Evolutionary conservation across 1,140 invertebrate species (phyloP), one percentile per base, ranked within the genome.

Genomic region (Hyles vespertilio): DNA sequence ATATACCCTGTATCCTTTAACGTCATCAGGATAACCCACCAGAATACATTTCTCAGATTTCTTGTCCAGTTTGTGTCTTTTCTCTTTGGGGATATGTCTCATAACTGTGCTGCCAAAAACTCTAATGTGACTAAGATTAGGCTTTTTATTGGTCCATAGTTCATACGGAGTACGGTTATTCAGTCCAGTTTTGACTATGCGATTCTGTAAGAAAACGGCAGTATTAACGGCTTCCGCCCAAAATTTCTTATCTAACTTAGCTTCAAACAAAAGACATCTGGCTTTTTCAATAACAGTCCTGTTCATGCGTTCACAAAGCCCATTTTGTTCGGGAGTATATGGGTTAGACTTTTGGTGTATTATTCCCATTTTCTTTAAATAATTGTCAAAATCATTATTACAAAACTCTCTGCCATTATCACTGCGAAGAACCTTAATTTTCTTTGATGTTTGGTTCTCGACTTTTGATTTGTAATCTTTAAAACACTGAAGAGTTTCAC

Each of bases 401-500:
- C 67, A 32, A 59, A 69, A 90, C 70, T 90, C 86, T 33, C 22
- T 66, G 43, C 86, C 89, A 67, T 89, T 88, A 50, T 87, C 82
- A 11, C 63, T 74, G 52, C 72, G 51, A 33, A 88, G 10, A 7
- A 54, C 57, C 66, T 84, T 83, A 11, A 87, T 66, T 45, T 70
- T 73, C 3, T 63, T 3, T 2, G 55, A 46, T 34, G 59, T 67
- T 63, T 81, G 63, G 49, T 71, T 84, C 66, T 84, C 69, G 5
- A 69, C 66, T n/a, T 60, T 8, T 0, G 3, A 11, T 52, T 72
- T 72, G 51, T 65, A 79, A 32, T 56, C 11, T 50, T 59, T 57
- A 57, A 74, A 74, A 34, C 22, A 47, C 7, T 73, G 32, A 40
- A 69, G 69, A 5, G 78, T 77, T 56, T 84, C 52, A 70, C 69